Evolutionary conservation across 2,888 invertebrate genomes (phyloP).

Genomic region (Lumbricus terrestris): DNA sequence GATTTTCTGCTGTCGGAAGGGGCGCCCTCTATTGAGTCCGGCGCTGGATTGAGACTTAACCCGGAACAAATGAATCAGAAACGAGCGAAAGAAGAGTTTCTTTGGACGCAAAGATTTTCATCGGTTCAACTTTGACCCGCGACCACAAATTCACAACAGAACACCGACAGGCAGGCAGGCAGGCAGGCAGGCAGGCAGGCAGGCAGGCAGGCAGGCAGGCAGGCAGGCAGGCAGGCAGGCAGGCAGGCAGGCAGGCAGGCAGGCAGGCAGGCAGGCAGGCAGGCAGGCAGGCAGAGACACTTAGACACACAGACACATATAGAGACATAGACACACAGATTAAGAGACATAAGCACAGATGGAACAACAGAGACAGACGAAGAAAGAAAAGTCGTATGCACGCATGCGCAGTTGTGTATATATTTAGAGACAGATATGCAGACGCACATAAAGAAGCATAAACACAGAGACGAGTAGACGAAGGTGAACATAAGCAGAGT

Average conservation of each 20-base stretch:
- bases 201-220: not conserved
- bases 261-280: not conserved
- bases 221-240: not conserved
- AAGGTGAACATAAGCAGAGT: too few species aligned
- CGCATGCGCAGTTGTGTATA: not conserved
- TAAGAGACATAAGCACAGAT: not conserved
- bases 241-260: not conserved
- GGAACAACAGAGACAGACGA: not conserved
- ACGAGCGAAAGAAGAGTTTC: not conserved
- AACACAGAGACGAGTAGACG: too few species aligned
- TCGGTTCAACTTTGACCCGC: not conserved
- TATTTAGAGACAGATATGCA: not conserved
- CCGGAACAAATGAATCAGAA: slow-evolving; percentile 5
- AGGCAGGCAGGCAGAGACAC: too few species aligned
- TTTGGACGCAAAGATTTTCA: not conserved
- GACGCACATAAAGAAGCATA: too few species aligned
- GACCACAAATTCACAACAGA: not conserved
- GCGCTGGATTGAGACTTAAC: not conserved
- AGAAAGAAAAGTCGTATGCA: not conserved
- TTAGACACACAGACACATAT: too few species aligned
- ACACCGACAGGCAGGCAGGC: not conserved
- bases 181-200: not conserved
- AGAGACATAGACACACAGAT: not conserved
- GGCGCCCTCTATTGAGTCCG: not conserved
- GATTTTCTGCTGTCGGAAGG: not conserved